Conservation (phyloP, 1,140 invertebrate genomes). For the Calliphora vicina region DNA sequence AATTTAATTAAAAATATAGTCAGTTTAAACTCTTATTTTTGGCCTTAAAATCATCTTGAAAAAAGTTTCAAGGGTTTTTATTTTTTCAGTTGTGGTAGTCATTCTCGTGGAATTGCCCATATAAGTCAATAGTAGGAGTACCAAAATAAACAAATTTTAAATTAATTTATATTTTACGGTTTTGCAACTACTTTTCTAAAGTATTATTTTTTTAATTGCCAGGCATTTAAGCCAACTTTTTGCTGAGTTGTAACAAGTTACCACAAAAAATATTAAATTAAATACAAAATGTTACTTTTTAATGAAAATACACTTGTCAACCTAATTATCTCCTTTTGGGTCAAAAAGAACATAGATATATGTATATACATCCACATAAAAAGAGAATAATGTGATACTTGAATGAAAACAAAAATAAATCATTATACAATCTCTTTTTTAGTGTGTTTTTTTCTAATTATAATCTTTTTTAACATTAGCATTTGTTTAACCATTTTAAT, state of each 20-base stretch:
- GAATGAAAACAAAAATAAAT: neutral
- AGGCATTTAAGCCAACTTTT: neutral
- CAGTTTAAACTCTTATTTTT: no score
- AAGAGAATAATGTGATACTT: neutral
- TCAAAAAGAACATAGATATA: neutral
- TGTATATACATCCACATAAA: no score
- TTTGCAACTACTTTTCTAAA: no score
- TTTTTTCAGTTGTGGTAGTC: no score
- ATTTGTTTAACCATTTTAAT: neutral
- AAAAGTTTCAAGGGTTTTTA: no score
- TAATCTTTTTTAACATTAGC: neutral
- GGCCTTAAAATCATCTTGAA: no score
- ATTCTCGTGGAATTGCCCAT: no score
- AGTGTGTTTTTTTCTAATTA: neutral
- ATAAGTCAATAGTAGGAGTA: no score
- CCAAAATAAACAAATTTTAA: no score
- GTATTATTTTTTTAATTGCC: no score
- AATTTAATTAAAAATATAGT: no score
- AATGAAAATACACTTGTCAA: neutral
- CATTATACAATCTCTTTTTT: neutral
- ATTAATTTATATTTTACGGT: no score
- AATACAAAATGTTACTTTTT: neutral
- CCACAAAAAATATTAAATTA: neutral
- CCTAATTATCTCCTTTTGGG: neutral
- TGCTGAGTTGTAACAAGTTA: neutral